Conservation (phyloP, 2,797 vertebrate species). For the Eurystomus glaucurus region DNA sequence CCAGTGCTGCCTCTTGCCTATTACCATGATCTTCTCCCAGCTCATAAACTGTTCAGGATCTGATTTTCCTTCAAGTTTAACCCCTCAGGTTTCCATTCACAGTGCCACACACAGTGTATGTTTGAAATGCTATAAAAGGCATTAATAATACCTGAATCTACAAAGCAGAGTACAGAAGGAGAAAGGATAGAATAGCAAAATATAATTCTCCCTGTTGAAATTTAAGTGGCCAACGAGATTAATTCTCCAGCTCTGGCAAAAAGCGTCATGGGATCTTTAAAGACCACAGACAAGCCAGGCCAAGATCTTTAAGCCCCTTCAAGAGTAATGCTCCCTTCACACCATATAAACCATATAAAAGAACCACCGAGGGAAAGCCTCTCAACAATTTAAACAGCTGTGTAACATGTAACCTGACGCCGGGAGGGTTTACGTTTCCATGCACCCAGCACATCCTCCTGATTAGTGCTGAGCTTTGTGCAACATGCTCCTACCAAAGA, state of each 20-base stretch:
- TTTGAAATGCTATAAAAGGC: slow-evolving; percentile 40
- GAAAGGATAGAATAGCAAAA: slow-evolving; percentile 35
- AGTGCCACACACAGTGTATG: slow-evolving; percentile 23
- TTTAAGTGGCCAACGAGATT: slow-evolving; percentile 44
- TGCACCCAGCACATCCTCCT: not conserved
- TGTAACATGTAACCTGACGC: not conserved
- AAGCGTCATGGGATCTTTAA: slow-evolving; percentile 59
- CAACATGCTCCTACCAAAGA: accelerated
- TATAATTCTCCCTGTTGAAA: slow-evolving; percentile 31
- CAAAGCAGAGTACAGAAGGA: slow-evolving; percentile 19
- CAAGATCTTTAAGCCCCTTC: slow-evolving; percentile 50
- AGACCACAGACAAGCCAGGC: slow-evolving; percentile 4
- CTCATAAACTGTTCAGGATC: not conserved
- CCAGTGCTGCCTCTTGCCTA: not conserved
- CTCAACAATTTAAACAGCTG: slow-evolving; percentile 47
- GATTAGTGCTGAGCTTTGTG: accelerated
- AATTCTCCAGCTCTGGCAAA: slow-evolving; percentile 47
- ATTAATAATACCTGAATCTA: slow-evolving; percentile 53
- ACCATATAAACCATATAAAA: slow-evolving; percentile 38
- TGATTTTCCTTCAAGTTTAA: slow-evolving; percentile 27
- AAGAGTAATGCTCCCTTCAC: slow-evolving; percentile 49
- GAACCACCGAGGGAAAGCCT: not conserved
- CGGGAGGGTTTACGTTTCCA: not conserved
- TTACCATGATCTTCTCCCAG: not conserved
- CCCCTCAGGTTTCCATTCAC: slow-evolving; percentile 2